Conservation (phyloP, 1,140 invertebrate species). For the Samia ricini region DNA sequence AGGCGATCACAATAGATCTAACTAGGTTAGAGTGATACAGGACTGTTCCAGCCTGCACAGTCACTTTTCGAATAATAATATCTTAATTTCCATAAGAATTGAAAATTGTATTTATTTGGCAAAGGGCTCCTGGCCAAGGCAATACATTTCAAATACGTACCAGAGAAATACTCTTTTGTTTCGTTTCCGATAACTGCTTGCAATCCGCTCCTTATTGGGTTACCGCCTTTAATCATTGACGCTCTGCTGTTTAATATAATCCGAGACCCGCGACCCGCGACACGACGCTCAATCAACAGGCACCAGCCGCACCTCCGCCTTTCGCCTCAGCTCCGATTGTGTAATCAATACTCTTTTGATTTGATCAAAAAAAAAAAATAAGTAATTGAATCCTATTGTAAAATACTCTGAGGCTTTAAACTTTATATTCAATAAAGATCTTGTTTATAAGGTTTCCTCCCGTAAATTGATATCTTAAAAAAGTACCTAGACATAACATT, state of each 20-base stretch:
- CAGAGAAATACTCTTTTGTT: constrained; percentile 45
- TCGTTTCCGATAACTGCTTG: constrained; percentile 51
- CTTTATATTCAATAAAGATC: background rate
- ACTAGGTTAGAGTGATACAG: no score
- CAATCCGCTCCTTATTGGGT: constrained; percentile 60
- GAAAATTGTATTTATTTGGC: background rate
- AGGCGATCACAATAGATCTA: no score
- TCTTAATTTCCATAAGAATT: no score
- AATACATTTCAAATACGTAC: background rate
- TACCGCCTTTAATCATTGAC: constrained; percentile 69
- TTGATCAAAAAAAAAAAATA: constrained; percentile 47
- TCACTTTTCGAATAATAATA: no score
- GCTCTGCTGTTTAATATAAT: constrained; percentile 26
- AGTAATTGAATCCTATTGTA: constrained; percentile 34
- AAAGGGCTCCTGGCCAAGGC: background rate
- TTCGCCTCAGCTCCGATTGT: constrained; percentile 19
- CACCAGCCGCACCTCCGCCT: constrained; percentile 29
- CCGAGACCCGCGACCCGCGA: constrained; percentile 29
- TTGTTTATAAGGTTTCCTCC: background rate
- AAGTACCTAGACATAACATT: no score
- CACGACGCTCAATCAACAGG: constrained; percentile 53
- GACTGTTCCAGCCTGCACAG: no score
- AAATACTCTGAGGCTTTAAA: constrained; percentile 7
- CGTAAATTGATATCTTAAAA: background rate
- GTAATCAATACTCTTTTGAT: constrained; percentile 64